Base-by-base conservation (phyloP, 2,888 invertebrate genomes). In the Cylloceria caligata region DNA sequence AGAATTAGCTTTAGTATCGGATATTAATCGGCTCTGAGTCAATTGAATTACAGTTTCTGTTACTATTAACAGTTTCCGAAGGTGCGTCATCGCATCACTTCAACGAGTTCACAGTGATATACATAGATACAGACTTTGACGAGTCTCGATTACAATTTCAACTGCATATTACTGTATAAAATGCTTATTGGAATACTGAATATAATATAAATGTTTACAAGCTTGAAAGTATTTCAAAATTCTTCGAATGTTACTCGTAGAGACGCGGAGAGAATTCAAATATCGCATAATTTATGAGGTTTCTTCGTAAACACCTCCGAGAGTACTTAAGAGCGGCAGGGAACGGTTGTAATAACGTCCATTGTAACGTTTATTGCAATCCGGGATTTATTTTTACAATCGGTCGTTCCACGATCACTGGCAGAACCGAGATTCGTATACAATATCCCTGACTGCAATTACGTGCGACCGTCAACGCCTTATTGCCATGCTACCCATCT, bases 371-470 rank as follows among this genome's bases (percentile, higher is more conserved):
- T 76, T 81, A 76, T 68, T 72, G 5, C 45, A n/a, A 62, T 73
- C 24, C 21, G 27, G 16, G 45, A 5, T 55, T 69, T 39, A n/a
- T 19, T 60, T 72, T 60, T 78, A 78, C 60, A 65, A 82, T 74
- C 74, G 60, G 57, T 75, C 21, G 65, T 82, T 79, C 57, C 69
- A 9, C 64, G 69, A 75, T 78, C 60, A 65, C 69, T 47, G 5
- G 11, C 30, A 47, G 21, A 55, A 30, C 34, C 39, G 34, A 30
- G 47, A 34, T 21, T 47, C 19, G 13, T 57, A 30, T 27, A 47
- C 52, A 27, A 67, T 79, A 79, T 75, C 71, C 82, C 78, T 82
- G 78, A 82, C 78, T 82, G 74, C 74, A 82, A 82, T 82, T 78
- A 67, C 82, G 82, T 67, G 78, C 75, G 78, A 75, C 78, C 78